Conservation (phyloP, 2,113 vertebrate species). For the Austrofundulus limnaeus region DNA sequence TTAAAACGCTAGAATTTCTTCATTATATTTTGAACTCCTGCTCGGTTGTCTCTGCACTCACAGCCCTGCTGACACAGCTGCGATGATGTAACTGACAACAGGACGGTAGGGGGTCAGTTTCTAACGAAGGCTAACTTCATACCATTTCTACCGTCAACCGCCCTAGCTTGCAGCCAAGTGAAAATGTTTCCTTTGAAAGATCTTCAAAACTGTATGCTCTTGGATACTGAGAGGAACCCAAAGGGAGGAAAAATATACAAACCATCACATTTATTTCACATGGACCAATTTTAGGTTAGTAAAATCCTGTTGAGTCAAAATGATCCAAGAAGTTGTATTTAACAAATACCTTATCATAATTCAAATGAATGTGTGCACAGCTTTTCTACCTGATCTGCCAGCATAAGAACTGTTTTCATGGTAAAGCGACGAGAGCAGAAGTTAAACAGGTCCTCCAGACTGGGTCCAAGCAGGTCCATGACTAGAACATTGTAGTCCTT, state of each 20-base stretch:
- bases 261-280: too few species aligned
- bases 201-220: too few species aligned
- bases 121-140: too few species aligned
- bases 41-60: too few species aligned
- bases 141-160: too few species aligned
- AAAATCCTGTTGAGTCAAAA: background rate
- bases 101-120: too few species aligned
- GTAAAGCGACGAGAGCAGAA: slow-evolving; percentile 99
- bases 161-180: too few species aligned
- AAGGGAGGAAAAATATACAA: background rate
- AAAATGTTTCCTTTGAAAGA: too few species aligned
- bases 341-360: background rate
- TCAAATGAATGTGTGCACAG: background rate
- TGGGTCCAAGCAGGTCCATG: slow-evolving; percentile 98
- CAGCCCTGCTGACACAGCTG: too few species aligned
- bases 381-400: slow-evolving; percentile 93
- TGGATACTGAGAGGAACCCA: background rate
- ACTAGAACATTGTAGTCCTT: slow-evolving; percentile 99
- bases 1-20: too few species aligned
- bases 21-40: too few species aligned
- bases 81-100: too few species aligned
- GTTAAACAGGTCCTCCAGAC: slow-evolving; percentile 98
- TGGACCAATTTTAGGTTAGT: background rate
- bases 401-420: slow-evolving; percentile 99
- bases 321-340: background rate